These are phyloP conservation scores for Fragum sueziense DNA, from an alignment of 2,888 invertebrate species.

Conservation along the genomic window DNA sequence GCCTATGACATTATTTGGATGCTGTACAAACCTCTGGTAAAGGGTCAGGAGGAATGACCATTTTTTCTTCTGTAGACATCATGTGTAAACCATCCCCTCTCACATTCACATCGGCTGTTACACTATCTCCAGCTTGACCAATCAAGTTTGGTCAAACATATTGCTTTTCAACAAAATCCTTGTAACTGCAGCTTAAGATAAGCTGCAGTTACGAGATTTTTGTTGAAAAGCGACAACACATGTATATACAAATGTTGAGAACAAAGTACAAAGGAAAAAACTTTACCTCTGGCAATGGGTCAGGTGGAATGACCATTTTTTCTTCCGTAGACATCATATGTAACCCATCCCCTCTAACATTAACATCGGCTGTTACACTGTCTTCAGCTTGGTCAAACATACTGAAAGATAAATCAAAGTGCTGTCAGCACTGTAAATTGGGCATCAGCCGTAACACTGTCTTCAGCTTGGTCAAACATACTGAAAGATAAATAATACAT, in stretches of 20 bases:
- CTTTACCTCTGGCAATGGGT: conserved; percentile 39
- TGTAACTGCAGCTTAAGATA: no score
- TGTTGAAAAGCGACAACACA: no score
- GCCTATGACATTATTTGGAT: no score
- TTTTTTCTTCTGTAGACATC: conserved; percentile 4
- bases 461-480: no score
- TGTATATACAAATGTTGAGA: no score
- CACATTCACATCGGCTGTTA: neutral
- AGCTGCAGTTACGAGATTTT: no score
- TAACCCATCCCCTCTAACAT: neutral
- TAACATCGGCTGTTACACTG: neutral
- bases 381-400: conserved; percentile 10
- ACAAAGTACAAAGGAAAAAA: no score
- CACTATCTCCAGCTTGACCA: neutral
- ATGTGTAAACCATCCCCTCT: conserved; percentile 1
- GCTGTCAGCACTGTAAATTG: no score
- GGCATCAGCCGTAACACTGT: no score
- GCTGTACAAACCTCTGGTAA: conserved; percentile 45
- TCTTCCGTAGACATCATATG: conserved; percentile 3
- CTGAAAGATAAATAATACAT: neutral
- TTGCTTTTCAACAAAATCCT: no score
- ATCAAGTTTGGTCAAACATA: no score
- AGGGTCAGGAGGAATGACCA: conserved; percentile 15
- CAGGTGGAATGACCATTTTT: conserved; percentile 7
- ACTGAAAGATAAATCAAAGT: neutral